These are phyloP conservation scores for Cichlasoma orientale DNA, from an alignment of 2,797 vertebrate species.

Conservation along the genomic window DNA sequence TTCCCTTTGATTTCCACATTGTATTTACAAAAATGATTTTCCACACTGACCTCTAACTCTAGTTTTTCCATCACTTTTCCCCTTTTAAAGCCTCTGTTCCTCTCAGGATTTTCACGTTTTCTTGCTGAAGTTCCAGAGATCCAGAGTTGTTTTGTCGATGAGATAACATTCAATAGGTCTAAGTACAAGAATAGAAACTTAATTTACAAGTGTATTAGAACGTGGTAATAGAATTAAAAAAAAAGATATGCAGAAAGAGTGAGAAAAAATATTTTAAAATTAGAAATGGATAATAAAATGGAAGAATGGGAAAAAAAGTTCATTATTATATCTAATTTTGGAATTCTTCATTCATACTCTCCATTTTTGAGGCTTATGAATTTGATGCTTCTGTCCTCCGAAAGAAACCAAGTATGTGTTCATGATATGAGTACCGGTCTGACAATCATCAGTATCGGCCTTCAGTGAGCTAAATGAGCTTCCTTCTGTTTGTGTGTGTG, in stretches of 20 bases:
- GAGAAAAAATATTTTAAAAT: not conserved
- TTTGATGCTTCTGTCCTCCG: not conserved
- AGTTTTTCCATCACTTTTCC: conserved; percentile 43
- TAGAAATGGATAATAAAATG: not conserved
- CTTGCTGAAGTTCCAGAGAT: not conserved
- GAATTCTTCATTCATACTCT: not conserved
- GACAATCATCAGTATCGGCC: conserved; percentile 11
- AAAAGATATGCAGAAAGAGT: not conserved
- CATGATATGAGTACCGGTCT: not conserved
- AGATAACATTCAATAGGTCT: not conserved
- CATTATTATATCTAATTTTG: not conserved
- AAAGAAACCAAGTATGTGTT: not conserved
- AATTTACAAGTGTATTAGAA: not conserved
- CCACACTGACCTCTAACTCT: conserved; percentile 46
- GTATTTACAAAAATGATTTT: conserved; percentile 77
- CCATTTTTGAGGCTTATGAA: not conserved
- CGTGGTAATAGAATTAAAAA: not conserved
- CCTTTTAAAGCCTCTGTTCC: not conserved
- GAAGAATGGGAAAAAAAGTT: not conserved
- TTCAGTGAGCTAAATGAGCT: conserved; percentile 4
- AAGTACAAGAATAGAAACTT: not conserved
- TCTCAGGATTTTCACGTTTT: conserved; percentile 6
- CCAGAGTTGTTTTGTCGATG: not conserved
- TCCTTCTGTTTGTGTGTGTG: not conserved
- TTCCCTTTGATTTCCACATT: conserved; percentile 70